Evolutionary conservation across 1,140 invertebrate species (phyloP).

Genomic region (Pemphigus obesinymphae): DNA sequence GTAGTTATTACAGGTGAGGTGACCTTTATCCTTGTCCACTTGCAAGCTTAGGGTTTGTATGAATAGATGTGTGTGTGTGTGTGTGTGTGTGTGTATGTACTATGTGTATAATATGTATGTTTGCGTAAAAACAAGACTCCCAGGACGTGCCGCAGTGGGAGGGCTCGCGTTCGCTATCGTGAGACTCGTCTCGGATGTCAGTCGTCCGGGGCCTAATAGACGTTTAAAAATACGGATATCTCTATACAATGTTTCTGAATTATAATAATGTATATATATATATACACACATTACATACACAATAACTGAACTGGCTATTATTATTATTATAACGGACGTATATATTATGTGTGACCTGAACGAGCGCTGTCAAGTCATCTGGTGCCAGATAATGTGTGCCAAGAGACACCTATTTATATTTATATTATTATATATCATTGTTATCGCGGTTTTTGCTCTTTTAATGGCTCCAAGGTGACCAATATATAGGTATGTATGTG

Average conservation of each 20-base stretch:
- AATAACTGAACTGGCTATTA: not conserved
- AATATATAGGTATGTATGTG: not conserved
- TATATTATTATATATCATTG: slow-evolving; percentile 5
- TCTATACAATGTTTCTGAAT: too few relatives aligned
- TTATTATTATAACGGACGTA: not conserved
- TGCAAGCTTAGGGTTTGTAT: too few relatives aligned
- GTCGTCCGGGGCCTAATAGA: slow-evolving; percentile 4
- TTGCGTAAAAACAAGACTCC: slow-evolving; percentile 19
- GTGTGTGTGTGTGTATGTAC: not conserved
- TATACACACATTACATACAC: not conserved
- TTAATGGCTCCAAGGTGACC: not conserved
- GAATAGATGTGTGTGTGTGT: not conserved
- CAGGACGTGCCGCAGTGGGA: slow-evolving; percentile 14
- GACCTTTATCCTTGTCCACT: not conserved
- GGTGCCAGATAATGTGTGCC: not conserved
- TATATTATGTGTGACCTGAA: not conserved
- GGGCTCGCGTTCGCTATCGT: not conserved
- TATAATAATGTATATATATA: too few relatives aligned
- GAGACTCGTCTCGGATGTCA: slow-evolving; percentile 4
- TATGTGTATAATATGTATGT: too few relatives aligned
- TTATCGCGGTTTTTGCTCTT: slow-evolving; percentile 18
- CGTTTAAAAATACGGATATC: slow-evolving; percentile 16
- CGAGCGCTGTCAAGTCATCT: slow-evolving; percentile 18
- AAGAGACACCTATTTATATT: not conserved
- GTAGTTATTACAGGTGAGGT: not conserved